Base-by-base conservation (phyloP, 2,888 invertebrate species). In the Disparrhopalites patrizii region DNA sequence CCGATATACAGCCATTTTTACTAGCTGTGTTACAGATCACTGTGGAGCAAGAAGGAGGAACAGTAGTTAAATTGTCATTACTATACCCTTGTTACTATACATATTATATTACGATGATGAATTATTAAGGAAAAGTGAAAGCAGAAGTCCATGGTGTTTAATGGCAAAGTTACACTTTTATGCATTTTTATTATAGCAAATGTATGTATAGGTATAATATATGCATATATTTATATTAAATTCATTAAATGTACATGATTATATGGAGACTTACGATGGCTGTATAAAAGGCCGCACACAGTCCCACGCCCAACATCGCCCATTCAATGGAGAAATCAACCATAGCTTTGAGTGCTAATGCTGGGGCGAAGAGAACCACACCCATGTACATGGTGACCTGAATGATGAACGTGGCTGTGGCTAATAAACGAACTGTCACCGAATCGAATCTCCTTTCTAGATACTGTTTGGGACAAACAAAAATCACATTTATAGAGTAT, bases 311-410 rank as follows among this genome's bases (percentile, higher is more conserved):
- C 7, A 71, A 52, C 20, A 74, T 68, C 2, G 72, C 63, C 15
- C 67, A 67, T 52, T 67, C 63, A 1, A 72, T 67, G 1, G 70
- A 68, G 55, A 73, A 71, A 47, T 40, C 40, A 0, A 70, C 66
- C 1, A 73, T 68, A 8, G 73, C 71, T 62, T 71, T 69, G 18
- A 73, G 63, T 0, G 70, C 73, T 20, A 73, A 18, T 2, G 68
- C 68, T 38, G 66, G 73, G 15, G 76, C 77, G 64, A 76, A 77
- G 3, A 77, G 65, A 8, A 76, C 76, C 13, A 77, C 76, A 1
- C 77, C 78, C 75, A 77, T 72, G 65, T 77, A 77, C 20, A 76
- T 69, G 7, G 71, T 69, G 5, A 71, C 73, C 23, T 76, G 70
- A 3, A 72, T 61, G 2, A 73, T 73, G 56, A 76, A 73, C 7